Base-by-base conservation (phyloP, 2,797 vertebrate species). In the Coreius guichenoti region DNA sequence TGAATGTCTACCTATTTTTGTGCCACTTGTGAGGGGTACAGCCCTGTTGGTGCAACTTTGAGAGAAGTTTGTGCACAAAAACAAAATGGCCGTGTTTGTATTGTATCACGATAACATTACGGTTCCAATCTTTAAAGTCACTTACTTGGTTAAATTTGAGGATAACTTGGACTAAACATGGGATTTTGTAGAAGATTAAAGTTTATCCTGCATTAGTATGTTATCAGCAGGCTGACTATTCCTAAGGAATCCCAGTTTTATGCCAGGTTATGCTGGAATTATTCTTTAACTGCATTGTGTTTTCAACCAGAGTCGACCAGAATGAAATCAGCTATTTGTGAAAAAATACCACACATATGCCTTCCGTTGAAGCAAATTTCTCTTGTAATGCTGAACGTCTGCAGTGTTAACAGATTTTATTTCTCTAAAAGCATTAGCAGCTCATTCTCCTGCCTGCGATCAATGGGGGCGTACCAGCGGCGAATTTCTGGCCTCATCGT, bases 381-480 rank as follows among this genome's bases (percentile, higher is more conserved):
- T 82, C 21, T 65, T 76, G 58, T 80, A 76, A 69, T 82, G 77
- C 54, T 29, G 80, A 82, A 82, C 75, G 54, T 86, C 84, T 84
- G 47, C 49, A 43, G 79, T 83, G 81, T 86, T 83, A 85, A 87
- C 78, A 73, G 82, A 85, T 69, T 80, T 90, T 83, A 87, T 90
- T 89, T 83, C 86, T 88, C 83, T 80, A 58, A 81, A 90, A 82
- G 80, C 85, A 90, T 86, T 85, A 86, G 80, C 75, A 72, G 73
- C 85, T 75, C 82, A 80, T 86, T 84, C 67, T 85, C 29, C 72
- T 39, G 81, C 65, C 76, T 80, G 86, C 85, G 33, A 90, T 87
- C 86, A 86, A 85, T 90, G 86, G 74, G 85, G 56, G 87, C 81
- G 73, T 82, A 88, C 80, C 86, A 80, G 80, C 54, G 12, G 83